These are phyloP conservation scores for Drosophila pegasa DNA, from an alignment of 2,888 invertebrate genomes.

Conservation along the genomic window DNA sequence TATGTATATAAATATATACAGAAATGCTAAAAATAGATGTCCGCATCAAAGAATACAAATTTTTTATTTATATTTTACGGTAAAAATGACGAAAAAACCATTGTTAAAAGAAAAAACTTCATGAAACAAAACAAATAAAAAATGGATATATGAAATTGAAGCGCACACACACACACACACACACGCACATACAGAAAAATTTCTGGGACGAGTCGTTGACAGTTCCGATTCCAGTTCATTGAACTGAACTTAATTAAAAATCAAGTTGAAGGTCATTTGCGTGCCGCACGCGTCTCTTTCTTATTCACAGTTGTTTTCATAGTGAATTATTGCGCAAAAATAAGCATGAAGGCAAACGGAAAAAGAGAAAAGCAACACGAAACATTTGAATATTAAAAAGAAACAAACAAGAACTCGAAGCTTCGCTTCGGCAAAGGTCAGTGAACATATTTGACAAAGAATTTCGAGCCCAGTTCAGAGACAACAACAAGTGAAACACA, in stretches of 20 bases:
- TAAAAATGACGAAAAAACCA: conserved; percentile 28
- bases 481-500: conserved; percentile 48
- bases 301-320: conserved; percentile 41
- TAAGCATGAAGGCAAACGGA: conserved; percentile 29
- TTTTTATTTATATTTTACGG: conserved; percentile 26
- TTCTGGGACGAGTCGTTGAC: conserved; percentile 64
- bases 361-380: conserved; percentile 30
- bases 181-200: conserved; percentile 20
- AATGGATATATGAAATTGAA: conserved; percentile 52
- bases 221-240: conserved; percentile 70
- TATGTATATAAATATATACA: not conserved
- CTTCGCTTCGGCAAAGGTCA: conserved; percentile 78
- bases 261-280: conserved; percentile 77
- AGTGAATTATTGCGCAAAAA: conserved; percentile 40
- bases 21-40: conserved; percentile 32
- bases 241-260: conserved; percentile 81
- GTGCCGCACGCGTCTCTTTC: conserved; percentile 23
- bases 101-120: conserved; percentile 31
- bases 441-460: conserved; percentile 76
- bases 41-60: conserved; percentile 26
- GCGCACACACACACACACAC: conserved; percentile 21
- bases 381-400: conserved; percentile 7
- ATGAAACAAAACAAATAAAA: conserved; percentile 29
- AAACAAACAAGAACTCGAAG: conserved; percentile 56
- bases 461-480: conserved; percentile 33